phyloP scores from a whole-genome alignment of 2,113 vertebrate genomes.

The Ornithorhynchus anatinus region DNA sequence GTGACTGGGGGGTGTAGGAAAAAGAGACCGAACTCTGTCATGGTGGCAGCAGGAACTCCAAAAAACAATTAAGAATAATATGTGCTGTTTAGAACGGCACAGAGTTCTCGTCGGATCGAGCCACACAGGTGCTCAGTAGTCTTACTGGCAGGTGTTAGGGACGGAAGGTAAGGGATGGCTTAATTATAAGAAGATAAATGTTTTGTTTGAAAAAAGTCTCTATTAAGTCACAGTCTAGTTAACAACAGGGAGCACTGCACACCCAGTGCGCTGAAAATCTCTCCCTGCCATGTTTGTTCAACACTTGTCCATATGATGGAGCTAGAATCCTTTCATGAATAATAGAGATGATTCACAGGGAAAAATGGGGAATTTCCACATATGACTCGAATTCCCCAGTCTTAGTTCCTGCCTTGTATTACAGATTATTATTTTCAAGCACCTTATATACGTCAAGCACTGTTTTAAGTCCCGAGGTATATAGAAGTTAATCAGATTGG shows the following conservation, averaged over 20 bases:
- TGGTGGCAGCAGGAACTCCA: neutral
- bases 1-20: neutral
- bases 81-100: neutral
- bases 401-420: too few species aligned
- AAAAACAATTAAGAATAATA: neutral
- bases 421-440: too few species aligned
- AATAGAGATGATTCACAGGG: neutral
- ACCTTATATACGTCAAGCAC: too few species aligned
- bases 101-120: neutral
- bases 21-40: neutral
- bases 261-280: neutral
- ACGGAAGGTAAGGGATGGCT: neutral
- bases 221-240: slow-evolving; percentile 8
- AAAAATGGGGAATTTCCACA: too few species aligned
- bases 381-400: too few species aligned
- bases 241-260: neutral
- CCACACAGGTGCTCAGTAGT: neutral
- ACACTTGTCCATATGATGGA: neutral
- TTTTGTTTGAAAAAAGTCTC: slow-evolving; percentile 9
- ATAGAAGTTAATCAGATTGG: too few species aligned
- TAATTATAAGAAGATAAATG: slow-evolving; percentile 14
- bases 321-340: neutral
- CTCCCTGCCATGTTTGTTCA: neutral
- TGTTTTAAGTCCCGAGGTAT: too few species aligned
- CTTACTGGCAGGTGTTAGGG: slow-evolving; percentile 1